Base-by-base conservation (phyloP, 2,888 invertebrate genomes). In the Euzophera pinguis region DNA sequence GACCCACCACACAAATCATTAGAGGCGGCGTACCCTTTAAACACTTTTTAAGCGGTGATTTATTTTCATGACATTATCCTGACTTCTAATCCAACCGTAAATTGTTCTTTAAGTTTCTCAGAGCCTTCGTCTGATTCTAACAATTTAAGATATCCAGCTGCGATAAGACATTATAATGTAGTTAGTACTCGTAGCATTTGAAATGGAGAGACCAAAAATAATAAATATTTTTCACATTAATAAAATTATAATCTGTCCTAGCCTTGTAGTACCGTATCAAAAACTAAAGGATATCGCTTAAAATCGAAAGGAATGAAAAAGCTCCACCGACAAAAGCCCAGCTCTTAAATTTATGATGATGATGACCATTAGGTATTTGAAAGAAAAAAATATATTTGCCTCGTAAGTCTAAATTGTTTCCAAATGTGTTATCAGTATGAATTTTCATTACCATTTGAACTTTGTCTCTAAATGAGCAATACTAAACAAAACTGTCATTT, bases 1-100 rank as follows among this genome's bases (percentile, higher is more conserved):
- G 29, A 2, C 14, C 1, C 13, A 8, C 29, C 45, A 32, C 77
- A 81, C 77, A 80, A 81, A 82, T 82, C 80, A 78, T 75, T 58
- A 63, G 64, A 57, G 42, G 62, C 57, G 69, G 74, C 71, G 70
- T 71, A 75, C 73, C 73, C 69, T 79, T 79, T 73, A 78, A 78
- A 73, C 72, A 77, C 69, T 79, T 79, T 78, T 79, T 75, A 77
- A 73, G 75, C 68, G 72, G 75, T 84, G 77, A 84, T 85, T 82
- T 81, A 82, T 82, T 77, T 71, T 67, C 70, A 71, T 71, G 74
- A 71, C 69, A 81, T 84, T 80, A 84, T 79, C 80, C 81, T 73
- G 76, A 73, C 73, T 76, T 75, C 73, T 80, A 81, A 84, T 81
- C 80, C 78, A 62, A 67, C 63, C 66, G 76, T 75, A 80, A 82